Evolutionary conservation across 2,888 invertebrate species (phyloP).

Genomic region (Calameuta idolon): DNA sequence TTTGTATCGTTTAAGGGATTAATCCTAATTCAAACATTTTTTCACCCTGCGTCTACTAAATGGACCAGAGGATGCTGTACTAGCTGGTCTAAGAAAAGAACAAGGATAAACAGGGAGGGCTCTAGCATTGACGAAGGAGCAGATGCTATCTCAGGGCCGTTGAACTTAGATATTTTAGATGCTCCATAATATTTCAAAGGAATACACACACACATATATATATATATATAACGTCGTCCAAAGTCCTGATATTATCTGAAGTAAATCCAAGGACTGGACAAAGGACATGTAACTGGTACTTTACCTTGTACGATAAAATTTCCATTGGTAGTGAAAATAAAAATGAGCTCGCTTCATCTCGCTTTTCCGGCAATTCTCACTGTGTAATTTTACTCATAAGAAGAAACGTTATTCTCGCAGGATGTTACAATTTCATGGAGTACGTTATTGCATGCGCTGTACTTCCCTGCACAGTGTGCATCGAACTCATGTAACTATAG

Average conservation of each 20-base stretch:
- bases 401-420: not conserved
- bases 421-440: not conserved
- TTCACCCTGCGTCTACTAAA: not conserved
- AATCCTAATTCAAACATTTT: conserved; percentile 25
- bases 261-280: not conserved
- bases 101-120: not conserved
- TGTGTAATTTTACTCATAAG: not conserved
- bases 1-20: conserved; percentile 28
- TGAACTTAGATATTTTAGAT: conserved; percentile 12
- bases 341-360: not conserved
- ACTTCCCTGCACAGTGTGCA: not conserved
- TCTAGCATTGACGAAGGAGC: conserved; percentile 16
- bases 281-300: not conserved
- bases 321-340: not conserved
- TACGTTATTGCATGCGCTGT: not conserved
- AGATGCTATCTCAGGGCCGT: conserved; percentile 26
- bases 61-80: not conserved
- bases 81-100: not conserved
- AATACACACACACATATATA: not conserved
- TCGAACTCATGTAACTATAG: not conserved
- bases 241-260: not conserved
- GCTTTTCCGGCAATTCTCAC: not conserved
- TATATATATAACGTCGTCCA: not conserved
- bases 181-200: not conserved
- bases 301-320: not conserved